Conservation (phyloP, 1,140 invertebrate species). For the Nephotettix cincticeps region DNA sequence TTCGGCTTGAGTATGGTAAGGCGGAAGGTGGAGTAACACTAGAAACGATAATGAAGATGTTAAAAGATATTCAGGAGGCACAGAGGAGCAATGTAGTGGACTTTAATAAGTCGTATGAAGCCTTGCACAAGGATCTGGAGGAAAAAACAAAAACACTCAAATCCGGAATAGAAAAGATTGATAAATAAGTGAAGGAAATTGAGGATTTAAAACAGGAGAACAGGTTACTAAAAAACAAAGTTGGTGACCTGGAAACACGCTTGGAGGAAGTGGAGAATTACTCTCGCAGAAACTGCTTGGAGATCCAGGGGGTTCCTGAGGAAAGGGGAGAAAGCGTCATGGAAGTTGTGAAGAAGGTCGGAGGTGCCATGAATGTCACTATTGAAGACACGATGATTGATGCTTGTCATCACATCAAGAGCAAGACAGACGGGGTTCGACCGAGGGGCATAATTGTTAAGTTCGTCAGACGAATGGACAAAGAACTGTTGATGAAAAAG, state of each 20-base stretch:
- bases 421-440: not conserved
- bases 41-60: not conserved
- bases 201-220: not conserved
- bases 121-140: not conserved
- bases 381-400: conserved; percentile 5
- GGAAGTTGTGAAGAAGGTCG: not conserved
- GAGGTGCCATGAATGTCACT: not conserved
- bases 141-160: not conserved
- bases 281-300: not conserved
- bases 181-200: not conserved
- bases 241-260: not conserved
- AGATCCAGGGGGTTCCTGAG: not conserved
- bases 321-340: not conserved
- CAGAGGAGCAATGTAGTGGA: not conserved
- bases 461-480: conserved; percentile 16
- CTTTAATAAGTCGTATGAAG: not conserved
- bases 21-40: not conserved
- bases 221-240: not conserved
- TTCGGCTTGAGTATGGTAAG: not conserved
- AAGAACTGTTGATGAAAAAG: conserved; percentile 6
- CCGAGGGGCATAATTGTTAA: conserved; percentile 15
- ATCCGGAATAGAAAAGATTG: not conserved
- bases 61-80: not conserved
- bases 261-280: not conserved
- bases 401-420: conserved; percentile 9